Evolutionary conservation across 1,140 invertebrate genomes (phyloP).

Genomic region (Cydia amplana): DNA sequence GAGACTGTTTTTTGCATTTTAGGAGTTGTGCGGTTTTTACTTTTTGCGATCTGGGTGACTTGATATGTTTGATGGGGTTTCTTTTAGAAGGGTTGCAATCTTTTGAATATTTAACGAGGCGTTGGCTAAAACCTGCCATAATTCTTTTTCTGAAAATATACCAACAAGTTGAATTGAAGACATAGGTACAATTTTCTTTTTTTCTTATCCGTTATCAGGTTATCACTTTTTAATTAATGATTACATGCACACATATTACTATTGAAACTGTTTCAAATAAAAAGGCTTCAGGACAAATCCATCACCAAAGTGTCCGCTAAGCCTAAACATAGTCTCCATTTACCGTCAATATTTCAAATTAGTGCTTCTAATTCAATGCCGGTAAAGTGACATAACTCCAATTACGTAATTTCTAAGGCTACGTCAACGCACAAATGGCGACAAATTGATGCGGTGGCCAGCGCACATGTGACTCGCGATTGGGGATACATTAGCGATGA

Average conservation of each 20-base stretch:
- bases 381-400: conserved; percentile 30
- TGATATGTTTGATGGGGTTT: conserved; percentile 38
- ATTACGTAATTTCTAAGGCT: conserved; percentile 31
- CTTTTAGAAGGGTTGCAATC: conserved; percentile 1
- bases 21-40: conserved; percentile 36
- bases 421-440: conserved; percentile 11
- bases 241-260: no score
- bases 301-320: neutral
- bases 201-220: no score
- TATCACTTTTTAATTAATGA: no score
- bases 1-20: conserved; percentile 37
- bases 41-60: conserved; percentile 39
- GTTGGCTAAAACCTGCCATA: neutral
- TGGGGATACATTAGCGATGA: conserved; percentile 13
- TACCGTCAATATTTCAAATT: conserved; percentile 23
- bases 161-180: neutral
- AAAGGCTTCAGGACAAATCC: no score
- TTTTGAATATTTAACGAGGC: conserved; percentile 22
- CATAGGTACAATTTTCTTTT: no score
- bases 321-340: neutral
- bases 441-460: conserved; percentile 12
- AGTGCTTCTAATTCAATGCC: conserved; percentile 20
- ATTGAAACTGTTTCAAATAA: no score
- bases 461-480: conserved; percentile 14
- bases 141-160: neutral